Conservation (phyloP, 2,888 invertebrate genomes). For the Polylopha cassiicola region DNA sequence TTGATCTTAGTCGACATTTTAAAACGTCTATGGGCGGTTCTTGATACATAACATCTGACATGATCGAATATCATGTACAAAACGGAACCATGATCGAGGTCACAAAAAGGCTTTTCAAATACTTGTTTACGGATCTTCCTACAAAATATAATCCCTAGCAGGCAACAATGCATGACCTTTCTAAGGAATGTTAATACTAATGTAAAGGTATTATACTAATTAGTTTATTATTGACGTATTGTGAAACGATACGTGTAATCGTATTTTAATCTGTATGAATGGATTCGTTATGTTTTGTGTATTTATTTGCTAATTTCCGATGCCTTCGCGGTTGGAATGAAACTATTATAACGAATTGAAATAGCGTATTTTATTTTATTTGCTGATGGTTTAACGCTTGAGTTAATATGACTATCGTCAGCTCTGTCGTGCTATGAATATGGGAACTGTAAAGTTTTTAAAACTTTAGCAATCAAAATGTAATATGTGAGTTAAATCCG, state of each 20-base stretch:
- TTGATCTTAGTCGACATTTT: slow-evolving; percentile 19
- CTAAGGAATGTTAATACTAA: slow-evolving; percentile 36
- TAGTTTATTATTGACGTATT: slow-evolving; percentile 38
- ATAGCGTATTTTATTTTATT: too few species aligned
- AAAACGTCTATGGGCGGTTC: slow-evolving; percentile 16
- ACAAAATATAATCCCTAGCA: slow-evolving; percentile 39
- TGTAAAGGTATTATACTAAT: slow-evolving; percentile 45
- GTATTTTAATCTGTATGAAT: too few species aligned
- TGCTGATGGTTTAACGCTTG: too few species aligned
- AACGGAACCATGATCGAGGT: slow-evolving; percentile 34
- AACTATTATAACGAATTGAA: too few species aligned
- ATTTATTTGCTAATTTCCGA: too few species aligned
- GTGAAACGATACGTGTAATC: slow-evolving; percentile 20
- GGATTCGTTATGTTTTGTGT: too few species aligned
- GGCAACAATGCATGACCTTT: slow-evolving; percentile 54
- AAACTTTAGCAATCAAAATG: too few species aligned
- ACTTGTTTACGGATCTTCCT: slow-evolving; percentile 28
- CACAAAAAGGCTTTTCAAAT: slow-evolving; percentile 37
- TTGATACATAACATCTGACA: slow-evolving; percentile 33
- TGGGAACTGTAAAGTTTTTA: too few species aligned
- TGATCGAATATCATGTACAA: slow-evolving; percentile 34
- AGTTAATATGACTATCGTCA: too few species aligned
- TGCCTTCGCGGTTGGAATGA: too few species aligned
- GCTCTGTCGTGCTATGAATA: too few species aligned
- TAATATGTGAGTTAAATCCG: too few species aligned